Percentiles rank a stretch among this genome's conserved stretches.
Evolutionary conservation across 2,888 invertebrate species (phyloP).

Genomic region (Aromia moschata): DNA sequence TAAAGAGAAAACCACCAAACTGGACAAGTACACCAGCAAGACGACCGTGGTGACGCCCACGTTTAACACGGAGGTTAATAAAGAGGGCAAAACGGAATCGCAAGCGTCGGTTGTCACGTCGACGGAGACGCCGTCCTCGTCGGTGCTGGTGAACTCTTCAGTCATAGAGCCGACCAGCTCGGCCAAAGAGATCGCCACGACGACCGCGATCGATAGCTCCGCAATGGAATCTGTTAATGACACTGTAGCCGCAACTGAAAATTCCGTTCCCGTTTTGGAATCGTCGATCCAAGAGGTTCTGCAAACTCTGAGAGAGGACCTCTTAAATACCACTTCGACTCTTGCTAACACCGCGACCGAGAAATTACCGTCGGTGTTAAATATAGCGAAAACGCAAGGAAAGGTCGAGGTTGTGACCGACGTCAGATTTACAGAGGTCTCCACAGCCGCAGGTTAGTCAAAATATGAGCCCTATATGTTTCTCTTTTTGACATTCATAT

Average conservation of each 20-base stretch:
- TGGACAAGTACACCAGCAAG: slow-evolving; percentile 52
- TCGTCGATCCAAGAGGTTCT: slow-evolving; percentile 62
- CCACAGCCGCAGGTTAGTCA: slow-evolving; percentile 13
- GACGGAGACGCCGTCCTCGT: slow-evolving; percentile 7
- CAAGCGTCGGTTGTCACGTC: background rate
- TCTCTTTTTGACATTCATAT: too few species aligned
- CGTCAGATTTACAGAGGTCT: background rate
- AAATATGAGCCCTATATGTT: too few species aligned
- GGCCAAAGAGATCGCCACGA: background rate
- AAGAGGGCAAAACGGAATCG: slow-evolving; percentile 18
- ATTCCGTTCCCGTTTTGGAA: slow-evolving; percentile 57
- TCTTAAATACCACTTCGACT: slow-evolving; percentile 40
- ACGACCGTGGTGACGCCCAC: slow-evolving; percentile 48
- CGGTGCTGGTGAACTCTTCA: background rate
- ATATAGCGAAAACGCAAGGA: slow-evolving; percentile 12
- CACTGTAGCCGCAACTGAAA: slow-evolving; percentile 39
- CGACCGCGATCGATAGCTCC: background rate
- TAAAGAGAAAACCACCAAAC: slow-evolving; percentile 58
- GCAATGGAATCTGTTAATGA: background rate
- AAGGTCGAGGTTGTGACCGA: background rate
- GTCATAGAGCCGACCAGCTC: slow-evolving; percentile 25
- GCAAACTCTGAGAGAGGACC: slow-evolving; percentile 50
- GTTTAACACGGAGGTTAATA: slow-evolving; percentile 34
- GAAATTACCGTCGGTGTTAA: slow-evolving; percentile 53
- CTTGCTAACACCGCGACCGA: slow-evolving; percentile 61